Evolutionary conservation across 2,113 vertebrate species (phyloP).

Genomic region (Bombycilla garrulus): DNA sequence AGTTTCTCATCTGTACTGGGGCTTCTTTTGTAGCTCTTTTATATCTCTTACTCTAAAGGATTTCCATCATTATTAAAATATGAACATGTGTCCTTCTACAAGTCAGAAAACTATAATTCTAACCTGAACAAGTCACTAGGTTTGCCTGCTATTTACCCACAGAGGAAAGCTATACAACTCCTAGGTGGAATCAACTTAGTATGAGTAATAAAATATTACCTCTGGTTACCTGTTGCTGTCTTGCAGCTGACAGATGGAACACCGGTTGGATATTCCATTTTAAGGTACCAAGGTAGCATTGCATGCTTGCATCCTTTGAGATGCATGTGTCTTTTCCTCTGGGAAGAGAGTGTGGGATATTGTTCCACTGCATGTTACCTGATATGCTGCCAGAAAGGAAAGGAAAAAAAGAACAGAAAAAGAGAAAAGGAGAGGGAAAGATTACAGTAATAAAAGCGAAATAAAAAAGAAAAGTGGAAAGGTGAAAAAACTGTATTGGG

Average conservation of each 20-base stretch:
- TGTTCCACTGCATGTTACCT: constrained; percentile 21
- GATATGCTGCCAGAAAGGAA: constrained; percentile 5
- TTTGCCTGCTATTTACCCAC: background rate
- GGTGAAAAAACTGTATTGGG: background rate
- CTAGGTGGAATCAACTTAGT: background rate
- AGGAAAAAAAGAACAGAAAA: background rate
- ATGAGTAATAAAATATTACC: constrained; percentile 8
- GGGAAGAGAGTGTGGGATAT: constrained; percentile 16
- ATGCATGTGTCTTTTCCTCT: constrained; percentile 46
- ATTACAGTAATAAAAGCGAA: background rate
- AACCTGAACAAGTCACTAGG: background rate
- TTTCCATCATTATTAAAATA: background rate
- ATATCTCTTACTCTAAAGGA: background rate
- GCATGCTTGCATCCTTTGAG: constrained; percentile 17
- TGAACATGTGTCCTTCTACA: background rate
- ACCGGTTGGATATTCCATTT: constrained; percentile 49
- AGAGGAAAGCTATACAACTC: background rate
- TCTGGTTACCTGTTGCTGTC: constrained; percentile 58
- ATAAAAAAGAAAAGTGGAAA: background rate
- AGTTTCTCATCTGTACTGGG: background rate
- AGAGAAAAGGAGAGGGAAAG: background rate
- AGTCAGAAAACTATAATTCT: background rate
- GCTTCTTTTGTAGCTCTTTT: background rate
- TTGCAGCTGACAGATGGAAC: constrained; percentile 40
- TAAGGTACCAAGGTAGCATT: constrained; percentile 2